Base-by-base conservation (phyloP, 23 tunicate genomes). In the Oikopleura dioica region DNA sequence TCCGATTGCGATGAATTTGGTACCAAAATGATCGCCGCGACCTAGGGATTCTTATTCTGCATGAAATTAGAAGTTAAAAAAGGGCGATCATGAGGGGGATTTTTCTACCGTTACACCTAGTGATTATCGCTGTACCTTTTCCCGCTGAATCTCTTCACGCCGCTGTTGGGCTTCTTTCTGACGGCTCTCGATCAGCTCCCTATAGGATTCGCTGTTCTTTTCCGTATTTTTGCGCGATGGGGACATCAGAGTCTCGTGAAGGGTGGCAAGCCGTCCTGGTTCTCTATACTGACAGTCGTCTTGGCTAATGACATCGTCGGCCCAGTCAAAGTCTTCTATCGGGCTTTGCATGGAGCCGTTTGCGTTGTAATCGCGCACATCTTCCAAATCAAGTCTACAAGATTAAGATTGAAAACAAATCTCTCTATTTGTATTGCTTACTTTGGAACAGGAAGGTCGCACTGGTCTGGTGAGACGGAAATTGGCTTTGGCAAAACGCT, bases 231-330 rank as follows among this genome's bases (percentile, higher is more conserved):
- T 85, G 36, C 97, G 80, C 29, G 92, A 91, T 35, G 97, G 97
- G 5, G 97, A 91, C n/a, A 89, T 84, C 1, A 91, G 78, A 77
- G 85, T 91, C 51, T 91, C 97, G 63, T 91, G 97, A 87, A 91
- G 82, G 79, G 85, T 84, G 0, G 80, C 92, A 21, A 82, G 81
- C 55, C 97, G 77, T 38, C 97, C 97, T 1, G 97, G 97, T 68
- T 85, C 97, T 36, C 97, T 44, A 35, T 85, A 38, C 33, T 81
- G 51, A 37, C 85, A 84, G 37, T 91, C 87, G 33, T 82, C 92
- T 37, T 85, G 21, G 55, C 55, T 9, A 44, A 9, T 91, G 33
- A 85, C 83, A 38, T 82, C 69, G 30, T 91, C 97, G 21, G 79
- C 75, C 97, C 97, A 91, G 35, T 78, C 77, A 38, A 31, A 76